Evolutionary conservation across 2,113 vertebrate genomes (phyloP).

Genomic region (Pao palembangensis): DNA sequence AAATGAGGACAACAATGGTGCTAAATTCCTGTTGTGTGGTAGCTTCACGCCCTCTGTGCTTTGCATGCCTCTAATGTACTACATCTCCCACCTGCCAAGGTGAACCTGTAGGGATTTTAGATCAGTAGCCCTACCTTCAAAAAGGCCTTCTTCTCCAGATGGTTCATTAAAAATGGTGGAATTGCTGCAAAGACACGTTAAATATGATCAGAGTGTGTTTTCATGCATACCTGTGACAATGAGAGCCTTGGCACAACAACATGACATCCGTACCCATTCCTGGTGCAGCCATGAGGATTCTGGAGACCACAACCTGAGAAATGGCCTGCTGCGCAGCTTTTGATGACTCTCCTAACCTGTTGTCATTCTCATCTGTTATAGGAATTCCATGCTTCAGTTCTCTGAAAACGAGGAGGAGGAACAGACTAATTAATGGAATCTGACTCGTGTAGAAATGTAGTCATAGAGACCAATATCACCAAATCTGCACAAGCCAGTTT

Average conservation of each 20-base stretch:
- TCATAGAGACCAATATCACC: no score
- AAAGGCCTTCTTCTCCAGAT: conserved; percentile 95
- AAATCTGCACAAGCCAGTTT: no score
- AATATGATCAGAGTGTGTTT: not conserved
- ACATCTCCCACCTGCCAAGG: not conserved
- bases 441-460: no score
- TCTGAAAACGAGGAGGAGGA: conserved; percentile 63
- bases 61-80: conserved; percentile 31
- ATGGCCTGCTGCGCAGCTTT: conserved; percentile 94
- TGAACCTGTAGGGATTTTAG: conserved; percentile 5
- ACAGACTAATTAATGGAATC: not conserved
- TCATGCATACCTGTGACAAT: not conserved
- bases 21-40: conserved; percentile 30
- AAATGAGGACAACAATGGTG: conserved; percentile 49
- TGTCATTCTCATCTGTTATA: conserved; percentile 86
- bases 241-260: no score
- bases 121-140: conserved; percentile 80
- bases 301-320: conserved; percentile 90
- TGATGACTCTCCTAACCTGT: conserved; percentile 89
- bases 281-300: conserved; percentile 96
- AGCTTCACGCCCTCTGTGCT: conserved; percentile 26
- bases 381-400: conserved; percentile 93
- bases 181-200: conserved; percentile 76
- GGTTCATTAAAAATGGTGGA: conserved; percentile 96
- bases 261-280: conserved; percentile 87